These are phyloP conservation scores for Oncorhynchus tshawytscha DNA, from an alignment of 2,113 vertebrate species.

Conservation along the genomic window DNA sequence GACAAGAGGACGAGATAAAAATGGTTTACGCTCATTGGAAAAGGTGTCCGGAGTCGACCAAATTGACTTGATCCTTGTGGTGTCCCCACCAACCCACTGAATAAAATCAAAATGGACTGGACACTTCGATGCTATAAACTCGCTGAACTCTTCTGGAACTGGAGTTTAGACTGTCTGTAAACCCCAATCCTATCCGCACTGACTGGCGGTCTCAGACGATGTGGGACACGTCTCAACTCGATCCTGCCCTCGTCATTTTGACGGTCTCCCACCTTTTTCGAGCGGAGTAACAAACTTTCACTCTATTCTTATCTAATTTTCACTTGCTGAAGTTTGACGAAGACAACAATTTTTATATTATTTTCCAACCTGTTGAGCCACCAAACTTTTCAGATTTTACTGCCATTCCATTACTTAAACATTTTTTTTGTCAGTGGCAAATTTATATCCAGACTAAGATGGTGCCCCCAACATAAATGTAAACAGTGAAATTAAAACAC, in stretches of 20 bases:
- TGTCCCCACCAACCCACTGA: background rate
- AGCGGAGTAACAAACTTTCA: constrained; percentile 48
- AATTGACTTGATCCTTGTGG: constrained; percentile 11
- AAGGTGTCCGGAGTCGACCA: constrained; percentile 13
- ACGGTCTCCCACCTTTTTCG: constrained; percentile 55
- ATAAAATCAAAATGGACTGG: background rate
- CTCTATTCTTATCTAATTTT: constrained; percentile 17
- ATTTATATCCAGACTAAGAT: no score
- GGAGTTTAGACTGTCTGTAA: background rate
- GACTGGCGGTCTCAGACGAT: constrained; percentile 15
- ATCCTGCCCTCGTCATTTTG: constrained; percentile 21
- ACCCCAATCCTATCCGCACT: constrained; percentile 10
- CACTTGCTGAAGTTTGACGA: background rate
- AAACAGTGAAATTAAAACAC: no score
- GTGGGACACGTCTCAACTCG: constrained; percentile 52
- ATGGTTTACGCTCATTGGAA: constrained; percentile 56
- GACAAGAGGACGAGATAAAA: constrained; percentile 54
- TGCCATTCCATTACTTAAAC: no score
- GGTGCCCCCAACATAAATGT: no score
- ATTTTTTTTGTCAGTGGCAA: no score
- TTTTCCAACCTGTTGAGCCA: constrained; percentile 34
- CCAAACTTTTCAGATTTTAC: background rate
- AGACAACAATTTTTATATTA: background rate
- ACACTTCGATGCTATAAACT: background rate
- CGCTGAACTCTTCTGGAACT: background rate